Conservation (phyloP, 1,140 invertebrate genomes). For the Coptotermes formosanus region DNA sequence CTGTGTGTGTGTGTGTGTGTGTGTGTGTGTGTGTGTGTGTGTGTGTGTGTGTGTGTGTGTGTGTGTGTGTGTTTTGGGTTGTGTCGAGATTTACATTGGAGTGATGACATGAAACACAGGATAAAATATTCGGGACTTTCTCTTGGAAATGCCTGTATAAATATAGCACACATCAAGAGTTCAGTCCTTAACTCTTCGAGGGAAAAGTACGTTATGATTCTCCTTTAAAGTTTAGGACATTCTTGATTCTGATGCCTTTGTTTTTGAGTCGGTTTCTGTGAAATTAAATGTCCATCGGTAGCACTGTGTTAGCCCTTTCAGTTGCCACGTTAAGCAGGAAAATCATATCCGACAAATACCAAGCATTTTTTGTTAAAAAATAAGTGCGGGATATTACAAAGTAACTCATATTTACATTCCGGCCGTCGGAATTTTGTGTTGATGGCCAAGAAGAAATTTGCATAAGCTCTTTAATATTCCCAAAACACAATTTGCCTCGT, state of each 20-base stretch:
- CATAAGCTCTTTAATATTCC: too few species aligned
- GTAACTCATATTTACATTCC: too few species aligned
- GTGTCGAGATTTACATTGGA: background rate
- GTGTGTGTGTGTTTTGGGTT: background rate
- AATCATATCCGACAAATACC: too few species aligned
- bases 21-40: background rate
- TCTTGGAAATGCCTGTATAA: background rate
- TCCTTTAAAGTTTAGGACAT: background rate
- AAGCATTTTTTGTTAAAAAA: too few species aligned
- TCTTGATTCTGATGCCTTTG: background rate
- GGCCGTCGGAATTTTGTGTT: too few species aligned
- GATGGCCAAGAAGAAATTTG: too few species aligned
- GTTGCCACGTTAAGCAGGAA: too few species aligned
- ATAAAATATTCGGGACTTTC: background rate
- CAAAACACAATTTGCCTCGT: too few species aligned
- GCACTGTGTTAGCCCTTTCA: too few species aligned
- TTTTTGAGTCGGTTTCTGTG: background rate
- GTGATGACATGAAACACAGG: background rate
- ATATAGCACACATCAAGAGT: background rate
- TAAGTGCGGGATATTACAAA: too few species aligned
- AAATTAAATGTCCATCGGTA: background rate
- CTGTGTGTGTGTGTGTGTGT: background rate
- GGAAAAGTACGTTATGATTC: background rate
- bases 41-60: background rate
- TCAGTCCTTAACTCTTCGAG: background rate